Conservation (phyloP, 2,888 invertebrate genomes). For the Cephus pulcher region DNA sequence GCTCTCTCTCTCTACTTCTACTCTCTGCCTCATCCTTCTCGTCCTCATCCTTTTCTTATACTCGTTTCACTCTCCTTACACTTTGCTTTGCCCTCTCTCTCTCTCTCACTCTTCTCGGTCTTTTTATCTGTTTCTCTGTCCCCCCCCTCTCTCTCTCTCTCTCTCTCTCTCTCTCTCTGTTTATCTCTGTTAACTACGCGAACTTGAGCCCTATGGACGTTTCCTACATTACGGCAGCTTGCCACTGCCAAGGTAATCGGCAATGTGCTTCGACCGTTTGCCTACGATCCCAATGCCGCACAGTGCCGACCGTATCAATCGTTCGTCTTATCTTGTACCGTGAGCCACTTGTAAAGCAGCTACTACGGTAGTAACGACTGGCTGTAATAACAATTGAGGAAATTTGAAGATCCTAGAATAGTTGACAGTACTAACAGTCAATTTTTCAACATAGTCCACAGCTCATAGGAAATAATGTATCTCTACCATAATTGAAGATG, state of each 20-base stretch:
- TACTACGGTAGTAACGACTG: background rate
- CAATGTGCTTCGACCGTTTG: constrained; percentile 22
- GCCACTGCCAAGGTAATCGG: constrained; percentile 25
- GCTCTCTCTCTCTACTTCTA: constrained; percentile 28
- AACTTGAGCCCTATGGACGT: constrained; percentile 30
- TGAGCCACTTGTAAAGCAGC: background rate
- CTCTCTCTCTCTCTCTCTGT: background rate
- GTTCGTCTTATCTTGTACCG: background rate
- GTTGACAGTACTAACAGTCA: background rate
- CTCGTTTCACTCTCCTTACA: background rate
- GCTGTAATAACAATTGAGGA: background rate
- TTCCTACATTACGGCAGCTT: constrained; percentile 28
- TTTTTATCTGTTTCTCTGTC: background rate
- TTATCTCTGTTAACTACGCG: constrained; percentile 4
- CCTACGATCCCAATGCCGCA: constrained; percentile 11
- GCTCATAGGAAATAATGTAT: background rate
- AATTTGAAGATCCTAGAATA: background rate
- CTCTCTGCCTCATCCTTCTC: constrained; percentile 12
- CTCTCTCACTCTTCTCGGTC: background rate
- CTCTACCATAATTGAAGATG: background rate
- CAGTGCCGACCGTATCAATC: background rate
- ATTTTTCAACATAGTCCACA: background rate
- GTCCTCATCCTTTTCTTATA: background rate
- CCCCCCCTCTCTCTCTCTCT: background rate
- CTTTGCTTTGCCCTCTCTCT: background rate